Conservation (phyloP, 2,797 vertebrate species). For the Pteronotus mesoamericanus region DNA sequence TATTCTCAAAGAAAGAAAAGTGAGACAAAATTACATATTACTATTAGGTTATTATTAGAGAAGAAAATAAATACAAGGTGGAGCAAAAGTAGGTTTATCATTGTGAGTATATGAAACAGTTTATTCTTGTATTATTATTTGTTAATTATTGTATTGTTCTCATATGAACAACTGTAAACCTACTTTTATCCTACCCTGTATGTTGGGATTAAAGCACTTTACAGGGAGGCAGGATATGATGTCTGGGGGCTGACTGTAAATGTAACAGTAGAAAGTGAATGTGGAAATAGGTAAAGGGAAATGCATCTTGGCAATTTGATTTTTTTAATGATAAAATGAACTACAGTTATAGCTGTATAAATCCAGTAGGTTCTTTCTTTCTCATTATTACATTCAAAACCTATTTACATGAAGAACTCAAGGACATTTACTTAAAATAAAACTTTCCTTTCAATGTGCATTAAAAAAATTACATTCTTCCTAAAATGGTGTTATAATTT, state of each 20-base stretch:
- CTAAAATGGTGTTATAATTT: constrained; percentile 33
- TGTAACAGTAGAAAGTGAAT: constrained; percentile 7
- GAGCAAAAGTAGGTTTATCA: not conserved
- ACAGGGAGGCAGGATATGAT: not conserved
- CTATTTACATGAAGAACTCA: constrained; percentile 53
- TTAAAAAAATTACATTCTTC: constrained; percentile 56
- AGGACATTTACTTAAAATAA: constrained; percentile 34
- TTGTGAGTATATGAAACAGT: not conserved
- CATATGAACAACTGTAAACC: not conserved
- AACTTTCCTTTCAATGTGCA: constrained; percentile 44
- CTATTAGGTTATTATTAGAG: not conserved
- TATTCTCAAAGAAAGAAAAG: not conserved
- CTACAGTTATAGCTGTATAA: not conserved
- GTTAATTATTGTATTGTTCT: not conserved
- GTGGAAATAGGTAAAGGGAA: not conserved
- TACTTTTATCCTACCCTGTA: not conserved
- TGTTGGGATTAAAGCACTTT: not conserved
- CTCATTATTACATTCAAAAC: constrained; percentile 1
- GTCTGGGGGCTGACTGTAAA: not conserved
- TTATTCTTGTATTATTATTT: not conserved
- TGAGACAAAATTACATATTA: not conserved
- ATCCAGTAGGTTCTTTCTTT: not conserved
- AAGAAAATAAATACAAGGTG: not conserved
- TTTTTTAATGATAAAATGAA: constrained; percentile 6
- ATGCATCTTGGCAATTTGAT: not conserved